phyloP scores from a whole-genome alignment of 2,113 vertebrate genomes.

The Mesocricetus auratus region DNA sequence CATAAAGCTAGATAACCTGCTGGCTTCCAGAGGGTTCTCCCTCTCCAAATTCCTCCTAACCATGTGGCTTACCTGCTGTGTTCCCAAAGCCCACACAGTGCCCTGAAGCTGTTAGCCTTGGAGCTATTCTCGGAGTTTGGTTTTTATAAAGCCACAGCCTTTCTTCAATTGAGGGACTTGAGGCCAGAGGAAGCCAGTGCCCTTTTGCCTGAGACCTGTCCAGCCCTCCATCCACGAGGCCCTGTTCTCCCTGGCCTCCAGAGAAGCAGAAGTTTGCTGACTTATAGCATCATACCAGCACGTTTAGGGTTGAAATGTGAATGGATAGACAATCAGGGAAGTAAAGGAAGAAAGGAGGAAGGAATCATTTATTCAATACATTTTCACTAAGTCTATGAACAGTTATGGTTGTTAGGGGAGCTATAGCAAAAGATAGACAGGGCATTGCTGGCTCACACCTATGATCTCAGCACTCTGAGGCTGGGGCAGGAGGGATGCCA shows the following conservation, averaged over 20 bases:
- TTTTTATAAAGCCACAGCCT: neutral
- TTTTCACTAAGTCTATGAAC: slow-evolving; percentile 3
- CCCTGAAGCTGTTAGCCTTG: slow-evolving; percentile 36
- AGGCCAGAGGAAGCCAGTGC: neutral
- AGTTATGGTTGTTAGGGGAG: neutral
- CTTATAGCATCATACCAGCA: neutral
- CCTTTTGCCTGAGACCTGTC: neutral
- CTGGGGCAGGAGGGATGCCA: neutral
- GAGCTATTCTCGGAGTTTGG: neutral
- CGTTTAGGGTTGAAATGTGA: slow-evolving; percentile 14
- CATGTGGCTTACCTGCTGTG: slow-evolving; percentile 24
- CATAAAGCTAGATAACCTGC: slow-evolving; percentile 14
- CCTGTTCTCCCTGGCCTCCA: neutral
- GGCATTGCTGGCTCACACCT: neutral
- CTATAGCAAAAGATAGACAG: neutral
- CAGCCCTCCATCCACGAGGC: neutral
- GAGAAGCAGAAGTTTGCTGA: neutral
- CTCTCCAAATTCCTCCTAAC: slow-evolving; percentile 15
- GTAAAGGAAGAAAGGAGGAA: neutral
- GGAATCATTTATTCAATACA: neutral
- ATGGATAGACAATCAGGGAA: neutral
- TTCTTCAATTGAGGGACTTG: neutral
- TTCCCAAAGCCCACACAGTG: slow-evolving; percentile 11
- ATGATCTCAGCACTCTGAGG: neutral
- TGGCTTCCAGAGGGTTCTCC: slow-evolving; percentile 14